phyloP scores from a whole-genome alignment of 2,797 vertebrate species.

The Acropternis orthonyx region DNA sequence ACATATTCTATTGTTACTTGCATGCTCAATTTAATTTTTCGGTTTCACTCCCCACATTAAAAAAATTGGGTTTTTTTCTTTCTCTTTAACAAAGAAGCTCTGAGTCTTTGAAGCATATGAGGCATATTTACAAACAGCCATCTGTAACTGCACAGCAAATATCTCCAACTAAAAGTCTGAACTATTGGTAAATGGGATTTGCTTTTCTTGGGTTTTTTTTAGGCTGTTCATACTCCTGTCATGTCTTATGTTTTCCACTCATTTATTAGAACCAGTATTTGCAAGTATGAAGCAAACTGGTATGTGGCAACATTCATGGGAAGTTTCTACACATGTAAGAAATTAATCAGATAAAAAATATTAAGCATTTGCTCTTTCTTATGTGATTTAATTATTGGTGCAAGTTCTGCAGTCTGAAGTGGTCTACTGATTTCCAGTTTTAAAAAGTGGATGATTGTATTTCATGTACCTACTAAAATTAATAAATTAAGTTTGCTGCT shows the following conservation, averaged over 20 bases:
- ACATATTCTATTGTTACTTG: fast-evolving
- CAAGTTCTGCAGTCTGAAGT: background rate
- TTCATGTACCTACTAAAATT: background rate
- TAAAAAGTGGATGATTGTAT: background rate
- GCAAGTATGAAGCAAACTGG: background rate
- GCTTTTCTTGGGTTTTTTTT: background rate
- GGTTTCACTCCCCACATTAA: background rate
- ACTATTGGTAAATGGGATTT: background rate
- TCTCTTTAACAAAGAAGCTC: background rate
- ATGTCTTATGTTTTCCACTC: background rate
- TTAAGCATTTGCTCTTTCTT: background rate
- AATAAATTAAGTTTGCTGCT: background rate
- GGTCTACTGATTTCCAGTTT: background rate
- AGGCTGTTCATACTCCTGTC: background rate
- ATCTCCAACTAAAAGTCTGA: background rate
- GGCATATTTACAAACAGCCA: background rate
- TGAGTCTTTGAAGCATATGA: background rate
- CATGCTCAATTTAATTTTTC: background rate
- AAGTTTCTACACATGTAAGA: background rate
- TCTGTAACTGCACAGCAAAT: background rate
- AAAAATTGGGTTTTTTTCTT: background rate
- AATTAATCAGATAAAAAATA: background rate
- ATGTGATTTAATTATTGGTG: background rate
- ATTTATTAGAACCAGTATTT: background rate
- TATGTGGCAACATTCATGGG: background rate